Evolutionary conservation across 1,140 invertebrate genomes (phyloP), one percentile per base, ranked within the genome.

Genomic region (Chionoecetes opilio): DNA sequence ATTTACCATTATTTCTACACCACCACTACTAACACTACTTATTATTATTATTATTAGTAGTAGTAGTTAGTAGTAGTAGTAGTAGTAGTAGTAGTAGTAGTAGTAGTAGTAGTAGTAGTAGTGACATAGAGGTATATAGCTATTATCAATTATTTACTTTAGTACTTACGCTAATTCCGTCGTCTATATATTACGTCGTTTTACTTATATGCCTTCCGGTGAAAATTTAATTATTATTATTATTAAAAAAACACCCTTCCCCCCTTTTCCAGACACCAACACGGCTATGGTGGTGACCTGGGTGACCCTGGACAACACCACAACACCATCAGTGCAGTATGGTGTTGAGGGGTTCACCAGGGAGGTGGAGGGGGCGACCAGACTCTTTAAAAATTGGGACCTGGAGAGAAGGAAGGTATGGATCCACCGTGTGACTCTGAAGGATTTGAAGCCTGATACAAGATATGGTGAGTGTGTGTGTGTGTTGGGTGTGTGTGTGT

Each of bases 391-490:
- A 26, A 88, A 94, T 41, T 87, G 93, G 14, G 93, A 88, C 21
- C 3, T 17, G 41, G 93, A 94, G 38, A 37, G 91, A 8, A 32
- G 93, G 17, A 32, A 46, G 0, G 82, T 94, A 37, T 94, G 87
- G 93, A 84, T 94, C 29, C 93, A 94, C 32, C 53, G 93, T 14
- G 93, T 94, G 9, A 84, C 75, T 31, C 63, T 94, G 63, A 63
- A 32, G 21, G n/a, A 82, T 26, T 35, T 94, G 0, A 9, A 17
- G 32, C 87, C 93, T 26, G 41, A 90, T 41, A 94, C 93, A 21
- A 6, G 34, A 90, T 94, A 94, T 32, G 38, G 93, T 94, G 82
- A 84, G 93, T 91, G n/a, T n/a, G n/a, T n/a, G n/a, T n/a, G n/a
- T n/a, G n/a, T n/a, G n/a, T n/a, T n/a, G n/a, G n/a, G n/a, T n/a